Evolutionary conservation across 2,888 invertebrate species (phyloP).

Genomic region (Pandemis heparana): DNA sequence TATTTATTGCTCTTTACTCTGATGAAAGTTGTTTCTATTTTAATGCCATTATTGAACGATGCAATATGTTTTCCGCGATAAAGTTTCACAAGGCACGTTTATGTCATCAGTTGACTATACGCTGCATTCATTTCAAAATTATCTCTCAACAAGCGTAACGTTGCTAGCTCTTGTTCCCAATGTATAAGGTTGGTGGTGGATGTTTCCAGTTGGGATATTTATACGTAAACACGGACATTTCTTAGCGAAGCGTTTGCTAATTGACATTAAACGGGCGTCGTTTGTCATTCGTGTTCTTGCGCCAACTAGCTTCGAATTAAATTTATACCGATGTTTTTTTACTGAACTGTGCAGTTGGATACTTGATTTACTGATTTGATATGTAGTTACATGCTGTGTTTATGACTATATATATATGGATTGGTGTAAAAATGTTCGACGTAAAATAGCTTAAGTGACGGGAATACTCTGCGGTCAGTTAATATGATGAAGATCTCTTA

Average conservation of each 20-base stretch:
- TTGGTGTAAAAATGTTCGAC: background rate
- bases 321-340: slow-evolving; percentile 47
- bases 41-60: background rate
- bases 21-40: background rate
- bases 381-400: slow-evolving; percentile 2
- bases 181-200: slow-evolving; percentile 5
- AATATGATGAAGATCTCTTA: too few species aligned
- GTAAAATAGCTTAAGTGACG: background rate
- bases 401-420: background rate
- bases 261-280: slow-evolving; percentile 75
- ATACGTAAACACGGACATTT: slow-evolving; percentile 59
- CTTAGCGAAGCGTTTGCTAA: slow-evolving; percentile 67
- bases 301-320: slow-evolving; percentile 62
- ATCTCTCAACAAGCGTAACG: slow-evolving; percentile 6
- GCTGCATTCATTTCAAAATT: slow-evolving; percentile 28
- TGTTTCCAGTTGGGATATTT: slow-evolving; percentile 49
- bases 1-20: background rate
- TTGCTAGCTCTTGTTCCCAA: slow-evolving; percentile 9
- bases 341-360: slow-evolving; percentile 4
- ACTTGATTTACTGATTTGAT: slow-evolving; percentile 30
- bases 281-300: slow-evolving; percentile 73
- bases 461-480: background rate
- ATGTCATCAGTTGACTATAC: background rate
- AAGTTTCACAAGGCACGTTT: background rate
- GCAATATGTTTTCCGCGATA: background rate